phyloP scores from a whole-genome alignment of 2,113 vertebrate species.

The Sarotherodon lohbergeri region DNA sequence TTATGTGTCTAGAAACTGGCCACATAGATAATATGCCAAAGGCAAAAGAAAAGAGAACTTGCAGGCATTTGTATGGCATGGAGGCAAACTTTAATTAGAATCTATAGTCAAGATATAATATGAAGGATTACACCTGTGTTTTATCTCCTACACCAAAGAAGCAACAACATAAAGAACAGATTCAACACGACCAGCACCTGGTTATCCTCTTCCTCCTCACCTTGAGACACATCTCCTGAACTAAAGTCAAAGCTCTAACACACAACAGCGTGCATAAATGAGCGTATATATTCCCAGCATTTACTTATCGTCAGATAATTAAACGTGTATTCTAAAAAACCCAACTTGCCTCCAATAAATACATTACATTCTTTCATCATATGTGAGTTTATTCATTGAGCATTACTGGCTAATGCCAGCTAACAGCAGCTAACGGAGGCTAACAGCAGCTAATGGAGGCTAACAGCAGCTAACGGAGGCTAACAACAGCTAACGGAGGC shows the following conservation, averaged over 20 bases:
- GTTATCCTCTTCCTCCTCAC: not conserved
- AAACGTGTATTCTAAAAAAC: not conserved
- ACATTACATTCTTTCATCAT: not conserved
- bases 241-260: not conserved
- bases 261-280: not conserved
- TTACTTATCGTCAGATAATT: not conserved
- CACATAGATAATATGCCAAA: not conserved
- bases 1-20: not conserved
- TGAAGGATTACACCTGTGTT: not conserved
- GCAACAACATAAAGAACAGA: not conserved
- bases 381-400: not conserved
- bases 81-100: not conserved
- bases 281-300: rapidly evolving
- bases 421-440: not conserved
- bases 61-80: not conserved
- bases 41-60: not conserved
- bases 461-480: not conserved
- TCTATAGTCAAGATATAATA: not conserved
- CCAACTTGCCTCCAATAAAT: not conserved
- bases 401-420: not conserved
- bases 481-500: not conserved
- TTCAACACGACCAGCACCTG: not conserved
- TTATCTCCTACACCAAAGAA: not conserved
- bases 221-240: not conserved
- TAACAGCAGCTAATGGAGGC: not conserved